Conservation (phyloP, 2,888 invertebrate genomes). For the Leucozona laternaria region DNA sequence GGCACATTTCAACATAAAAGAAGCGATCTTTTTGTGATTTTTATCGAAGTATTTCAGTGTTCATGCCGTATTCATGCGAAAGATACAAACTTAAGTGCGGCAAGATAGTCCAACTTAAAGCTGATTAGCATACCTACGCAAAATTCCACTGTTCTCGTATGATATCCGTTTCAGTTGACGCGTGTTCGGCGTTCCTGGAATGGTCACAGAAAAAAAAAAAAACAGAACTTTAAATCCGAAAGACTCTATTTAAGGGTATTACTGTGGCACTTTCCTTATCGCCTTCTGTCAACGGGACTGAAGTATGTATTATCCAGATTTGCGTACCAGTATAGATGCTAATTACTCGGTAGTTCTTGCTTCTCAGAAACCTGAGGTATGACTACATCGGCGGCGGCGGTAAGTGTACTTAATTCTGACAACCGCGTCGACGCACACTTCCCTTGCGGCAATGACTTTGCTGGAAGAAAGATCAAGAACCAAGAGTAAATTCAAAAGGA, state of each 20-base stretch:
- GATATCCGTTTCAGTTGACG: conserved; percentile 50
- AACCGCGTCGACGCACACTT: conserved; percentile 11
- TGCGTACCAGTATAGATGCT: conserved; percentile 39
- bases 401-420: conserved; percentile 44
- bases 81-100: conserved; percentile 40
- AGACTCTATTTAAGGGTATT: conserved; percentile 67
- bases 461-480: conserved; percentile 28
- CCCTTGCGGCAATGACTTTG: conserved; percentile 14
- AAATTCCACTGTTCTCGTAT: conserved; percentile 43
- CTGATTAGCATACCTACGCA: conserved; percentile 74
- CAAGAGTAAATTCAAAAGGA: conserved; percentile 44
- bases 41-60: conserved; percentile 59
- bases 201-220: background rate
- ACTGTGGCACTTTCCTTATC: conserved; percentile 69
- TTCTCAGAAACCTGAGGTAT: conserved; percentile 9
- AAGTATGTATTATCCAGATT: conserved; percentile 2
- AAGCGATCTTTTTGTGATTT: conserved; percentile 39
- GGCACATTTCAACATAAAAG: conserved; percentile 32
- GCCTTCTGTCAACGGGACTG: conserved; percentile 54
- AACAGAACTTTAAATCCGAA: conserved; percentile 10
- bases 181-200: conserved; percentile 55
- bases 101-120: conserved; percentile 49
- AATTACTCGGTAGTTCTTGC: conserved; percentile 61
- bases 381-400: conserved; percentile 5
- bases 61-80: conserved; percentile 47